These are phyloP conservation scores for Poeciliopsis gracilis DNA, from an alignment of 2,797 vertebrate species.

Conservation along the genomic window DNA sequence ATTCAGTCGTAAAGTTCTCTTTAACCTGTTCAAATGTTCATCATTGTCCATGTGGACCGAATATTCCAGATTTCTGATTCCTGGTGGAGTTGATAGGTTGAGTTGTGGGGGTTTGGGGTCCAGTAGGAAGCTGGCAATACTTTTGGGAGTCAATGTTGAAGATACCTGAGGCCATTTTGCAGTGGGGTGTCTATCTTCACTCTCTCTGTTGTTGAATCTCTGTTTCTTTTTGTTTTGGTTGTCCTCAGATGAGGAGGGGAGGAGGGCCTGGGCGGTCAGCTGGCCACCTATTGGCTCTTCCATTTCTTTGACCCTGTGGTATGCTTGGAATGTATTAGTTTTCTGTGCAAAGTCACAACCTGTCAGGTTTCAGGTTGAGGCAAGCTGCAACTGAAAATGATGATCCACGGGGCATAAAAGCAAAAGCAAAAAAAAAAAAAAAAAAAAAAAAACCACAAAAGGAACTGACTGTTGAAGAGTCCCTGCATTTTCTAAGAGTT, in stretches of 20 bases:
- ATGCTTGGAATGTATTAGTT: conserved; percentile 81
- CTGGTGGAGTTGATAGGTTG: conserved; percentile 14
- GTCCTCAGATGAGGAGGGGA: conserved; percentile 57
- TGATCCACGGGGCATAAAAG: conserved; percentile 28
- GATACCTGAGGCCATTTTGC: conserved; percentile 63
- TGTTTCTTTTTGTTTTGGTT: conserved; percentile 57
- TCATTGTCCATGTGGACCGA: conserved; percentile 49
- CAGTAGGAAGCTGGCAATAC: conserved; percentile 23
- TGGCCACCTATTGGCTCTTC: conserved; percentile 78
- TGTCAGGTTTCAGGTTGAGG: conserved; percentile 82
- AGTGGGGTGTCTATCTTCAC: conserved; percentile 20
- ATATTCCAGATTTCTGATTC: conserved; percentile 21
- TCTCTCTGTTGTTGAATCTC: conserved; percentile 41
- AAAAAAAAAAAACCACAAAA: no score
- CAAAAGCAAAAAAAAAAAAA: not conserved
- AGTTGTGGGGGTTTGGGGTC: not conserved
- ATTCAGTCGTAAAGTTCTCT: conserved; percentile 42
- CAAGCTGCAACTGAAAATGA: conserved; percentile 68
- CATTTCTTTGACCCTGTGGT: conserved; percentile 75
- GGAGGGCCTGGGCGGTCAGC: conserved; percentile 68
- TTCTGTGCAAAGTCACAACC: conserved; percentile 74
- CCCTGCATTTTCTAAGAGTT: not conserved
- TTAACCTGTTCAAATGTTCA: conserved; percentile 29
- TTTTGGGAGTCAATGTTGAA: conserved; percentile 2
- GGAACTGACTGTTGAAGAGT: not conserved